phyloP scores from a whole-genome alignment of 2,113 vertebrate species.

The Saccopteryx bilineata region DNA sequence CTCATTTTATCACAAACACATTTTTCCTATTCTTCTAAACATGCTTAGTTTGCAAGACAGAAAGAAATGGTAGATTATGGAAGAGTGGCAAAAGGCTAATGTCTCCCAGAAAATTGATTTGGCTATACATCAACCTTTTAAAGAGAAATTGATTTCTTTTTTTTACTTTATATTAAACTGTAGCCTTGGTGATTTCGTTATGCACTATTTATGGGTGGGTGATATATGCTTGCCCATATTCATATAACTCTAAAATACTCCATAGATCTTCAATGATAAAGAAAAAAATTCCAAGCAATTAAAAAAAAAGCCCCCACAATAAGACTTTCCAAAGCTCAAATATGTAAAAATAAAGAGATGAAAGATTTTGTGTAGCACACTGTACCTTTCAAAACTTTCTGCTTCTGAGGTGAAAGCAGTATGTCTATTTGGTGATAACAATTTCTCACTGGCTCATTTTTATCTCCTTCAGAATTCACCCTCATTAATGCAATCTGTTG shows the following conservation, averaged over 20 bases:
- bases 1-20: conserved; percentile 15
- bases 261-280: conserved; percentile 39
- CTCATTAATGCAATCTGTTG: conserved; percentile 48
- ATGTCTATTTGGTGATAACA: conserved; percentile 66
- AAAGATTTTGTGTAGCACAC: neutral
- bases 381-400: conserved; percentile 84
- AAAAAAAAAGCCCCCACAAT: neutral
- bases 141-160: conserved; percentile 75
- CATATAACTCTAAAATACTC: conserved; percentile 65
- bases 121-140: conserved; percentile 68
- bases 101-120: conserved; percentile 74
- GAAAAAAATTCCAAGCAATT: conserved; percentile 37
- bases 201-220: conserved; percentile 59
- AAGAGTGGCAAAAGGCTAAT: conserved; percentile 72
- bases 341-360: conserved; percentile 15
- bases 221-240: conserved; percentile 53
- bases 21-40: conserved; percentile 58
- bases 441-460: conserved; percentile 70
- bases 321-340: conserved; percentile 42
- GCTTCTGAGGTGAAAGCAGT: conserved; percentile 64
- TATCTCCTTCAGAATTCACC: conserved; percentile 67
- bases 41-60: conserved; percentile 60
- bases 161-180: conserved; percentile 63
- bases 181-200: conserved; percentile 62
- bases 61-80: neutral